Evolutionary conservation across 2,113 vertebrate species (phyloP), one percentile per base, ranked within the genome.

Genomic region (Antennarius striatus): DNA sequence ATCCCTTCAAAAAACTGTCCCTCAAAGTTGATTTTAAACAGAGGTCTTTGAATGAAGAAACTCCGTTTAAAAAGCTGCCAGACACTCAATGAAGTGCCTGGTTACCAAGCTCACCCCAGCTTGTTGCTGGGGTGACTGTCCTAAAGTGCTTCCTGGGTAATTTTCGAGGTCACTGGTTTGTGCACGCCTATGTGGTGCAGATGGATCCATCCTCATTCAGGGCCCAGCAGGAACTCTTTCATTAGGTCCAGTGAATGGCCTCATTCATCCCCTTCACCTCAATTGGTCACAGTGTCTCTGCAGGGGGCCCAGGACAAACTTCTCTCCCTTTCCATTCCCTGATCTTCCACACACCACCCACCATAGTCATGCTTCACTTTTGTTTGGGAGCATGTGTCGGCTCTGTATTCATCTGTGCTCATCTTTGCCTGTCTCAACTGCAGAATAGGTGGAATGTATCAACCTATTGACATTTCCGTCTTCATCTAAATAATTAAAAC

Each of bases 131-230:
- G 91, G 91, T 77, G 87, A 93, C 90, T 88, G 85, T 89, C 87
- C 91, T 85, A 89, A 89, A 93, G 91, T 91, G 91, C 88, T 92
- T 93, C 91, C 91, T 92, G 89, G 87, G 91, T 91, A 92, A 92
- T 91, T 91, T 91, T 92, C 86, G 89, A 93, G 93, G 91, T 93
- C 90, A 93, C 90, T 89, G 91, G 91, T 91, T 93, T 91, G 88
- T 92, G 91, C 89, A 91, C 86, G 89, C 90, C 90, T 91, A 88
- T 84, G 88, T 87, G 87, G 70, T 89, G 86, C 91, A 90, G 90
- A 92, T 89, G 90, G 87, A 91, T 87, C 87, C 85, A 87, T 86
- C 90, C 87, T 89, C 90, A 90, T 90, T 91, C 84, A 90, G 70
- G 55, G 77, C 86, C 86, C 91, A 86, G 89, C 84, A 76, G 91